Evolutionary conservation across 2,113 vertebrate species (phyloP), one percentile per base, ranked within the genome.

Genomic region (Myiopsitta monachus): DNA sequence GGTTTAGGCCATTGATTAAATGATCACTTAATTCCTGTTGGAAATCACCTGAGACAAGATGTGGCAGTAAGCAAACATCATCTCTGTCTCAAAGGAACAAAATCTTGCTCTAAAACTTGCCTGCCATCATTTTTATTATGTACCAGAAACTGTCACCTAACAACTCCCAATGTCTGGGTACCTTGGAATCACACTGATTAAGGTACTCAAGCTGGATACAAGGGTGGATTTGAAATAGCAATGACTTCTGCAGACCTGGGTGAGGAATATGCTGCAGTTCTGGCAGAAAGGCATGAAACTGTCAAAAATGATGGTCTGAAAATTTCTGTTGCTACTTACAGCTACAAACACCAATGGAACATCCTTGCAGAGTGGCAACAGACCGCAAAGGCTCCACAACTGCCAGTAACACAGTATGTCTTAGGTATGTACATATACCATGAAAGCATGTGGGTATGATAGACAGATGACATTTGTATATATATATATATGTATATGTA

Each of bases 341-440:
- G 57, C 63, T 46, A 26, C 49, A 31, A n/a, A 36, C 31, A 55
- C 19, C 49, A 41, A 16, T 16, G 17, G 12, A 23, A 55, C 15
- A 11, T 61, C 80, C 47, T 46, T 36, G 39, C 17, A 39, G 61
- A 31, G 22, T 18, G 31, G 39, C 68, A 68, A 49, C 63, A 73
- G 54, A 24, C 14, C 57, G 44, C 28, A 0, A 3, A 68, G 23
- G 47, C 38, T 43, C 15, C 5, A 10, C 39, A 85, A 8, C 51
- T 90, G 70, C 64, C 74, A 61, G 70, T 31, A 54, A 39, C 66
- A 47, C 16, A 5, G 24, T 5, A 7, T 5, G 61, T n/a, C 3
- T 15, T 0, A 1, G 62, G 14, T 23, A 7, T 13, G 21, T 11
- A 44, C 0, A 5, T 7, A 6, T 18, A 10, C 26, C 19, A 10